A percentile compares a stretch with the other conserved stretches of the same genome.
Conservation (phyloP, 1,140 invertebrate species). For the Nomia melanderi region DNA sequence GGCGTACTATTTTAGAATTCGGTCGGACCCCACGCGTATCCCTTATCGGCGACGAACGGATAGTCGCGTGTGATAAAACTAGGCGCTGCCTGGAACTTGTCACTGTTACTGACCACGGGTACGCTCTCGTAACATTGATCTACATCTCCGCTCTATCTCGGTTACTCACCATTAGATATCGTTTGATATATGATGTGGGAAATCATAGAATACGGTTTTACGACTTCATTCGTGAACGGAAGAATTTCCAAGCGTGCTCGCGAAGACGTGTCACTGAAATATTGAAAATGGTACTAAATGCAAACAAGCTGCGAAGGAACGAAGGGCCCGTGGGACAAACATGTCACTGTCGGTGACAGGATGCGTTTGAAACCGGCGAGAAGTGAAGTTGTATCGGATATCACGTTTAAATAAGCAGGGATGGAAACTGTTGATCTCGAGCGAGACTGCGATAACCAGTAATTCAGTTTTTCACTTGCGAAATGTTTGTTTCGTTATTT, state of each 20-base stretch:
- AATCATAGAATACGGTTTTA: constrained; percentile 43
- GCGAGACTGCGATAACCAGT: no score
- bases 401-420: background rate
- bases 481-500: no score
- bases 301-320: constrained; percentile 27
- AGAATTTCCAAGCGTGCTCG: background rate
- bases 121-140: background rate
- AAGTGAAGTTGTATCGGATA: constrained; percentile 37
- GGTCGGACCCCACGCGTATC: constrained; percentile 22
- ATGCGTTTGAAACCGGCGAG: constrained; percentile 17
- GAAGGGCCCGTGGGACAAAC: constrained; percentile 49
- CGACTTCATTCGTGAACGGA: constrained; percentile 24
- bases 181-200: constrained; percentile 28
- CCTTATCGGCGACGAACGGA: constrained; percentile 9
- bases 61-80: constrained; percentile 26
- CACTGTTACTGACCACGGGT: background rate
- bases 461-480: no score
- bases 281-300: constrained; percentile 34
- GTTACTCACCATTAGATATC: constrained; percentile 39
- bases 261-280: constrained; percentile 45
- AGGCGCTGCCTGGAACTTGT: background rate
- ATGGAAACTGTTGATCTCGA: no score
- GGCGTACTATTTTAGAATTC: constrained; percentile 43
- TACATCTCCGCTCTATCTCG: background rate
- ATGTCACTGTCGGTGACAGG: constrained; percentile 53